phyloP scores from a whole-genome alignment of 2,113 vertebrate species.

The Apeltes quadracus region DNA sequence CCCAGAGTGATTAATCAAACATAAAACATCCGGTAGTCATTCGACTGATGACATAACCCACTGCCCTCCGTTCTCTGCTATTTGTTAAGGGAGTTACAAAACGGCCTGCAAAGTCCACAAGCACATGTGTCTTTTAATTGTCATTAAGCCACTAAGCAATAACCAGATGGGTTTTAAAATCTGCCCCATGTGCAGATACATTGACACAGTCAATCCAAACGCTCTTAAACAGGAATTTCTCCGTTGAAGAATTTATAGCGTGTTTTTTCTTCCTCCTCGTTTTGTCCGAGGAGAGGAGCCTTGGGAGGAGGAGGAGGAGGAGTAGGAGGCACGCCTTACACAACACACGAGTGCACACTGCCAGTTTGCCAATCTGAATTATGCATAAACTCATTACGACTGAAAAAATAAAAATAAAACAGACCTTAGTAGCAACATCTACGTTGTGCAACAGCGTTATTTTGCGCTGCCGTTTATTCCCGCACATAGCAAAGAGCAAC shows the following conservation, averaged over 20 bases:
- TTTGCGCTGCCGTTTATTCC: slow-evolving; percentile 20
- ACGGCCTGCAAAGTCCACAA: slow-evolving; percentile 23
- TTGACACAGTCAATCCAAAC: not conserved
- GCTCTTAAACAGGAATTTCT: not conserved
- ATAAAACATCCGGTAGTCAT: slow-evolving; percentile 50
- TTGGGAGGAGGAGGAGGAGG: no score
- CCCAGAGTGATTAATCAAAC: not conserved
- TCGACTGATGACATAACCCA: not conserved
- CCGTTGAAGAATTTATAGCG: slow-evolving; percentile 4
- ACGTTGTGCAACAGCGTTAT: slow-evolving; percentile 11
- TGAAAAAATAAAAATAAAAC: not conserved
- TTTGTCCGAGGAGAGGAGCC: slow-evolving; percentile 1
- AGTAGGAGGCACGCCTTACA: not conserved
- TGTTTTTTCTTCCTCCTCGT: slow-evolving; percentile 1
- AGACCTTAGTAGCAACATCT: not conserved
- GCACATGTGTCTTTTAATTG: no score
- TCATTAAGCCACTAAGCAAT: no score
- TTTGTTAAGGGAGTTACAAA: slow-evolving; percentile 54
- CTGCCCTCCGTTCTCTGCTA: slow-evolving; percentile 25
- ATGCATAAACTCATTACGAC: not conserved
- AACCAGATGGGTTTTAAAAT: not conserved
- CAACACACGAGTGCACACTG: not conserved
- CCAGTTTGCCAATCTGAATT: slow-evolving; percentile 5
- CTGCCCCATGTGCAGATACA: not conserved
- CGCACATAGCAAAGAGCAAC: slow-evolving; percentile 31